Evolutionary conservation across 2,113 vertebrate species (phyloP).

Genomic region (Scophthalmus maximus): DNA sequence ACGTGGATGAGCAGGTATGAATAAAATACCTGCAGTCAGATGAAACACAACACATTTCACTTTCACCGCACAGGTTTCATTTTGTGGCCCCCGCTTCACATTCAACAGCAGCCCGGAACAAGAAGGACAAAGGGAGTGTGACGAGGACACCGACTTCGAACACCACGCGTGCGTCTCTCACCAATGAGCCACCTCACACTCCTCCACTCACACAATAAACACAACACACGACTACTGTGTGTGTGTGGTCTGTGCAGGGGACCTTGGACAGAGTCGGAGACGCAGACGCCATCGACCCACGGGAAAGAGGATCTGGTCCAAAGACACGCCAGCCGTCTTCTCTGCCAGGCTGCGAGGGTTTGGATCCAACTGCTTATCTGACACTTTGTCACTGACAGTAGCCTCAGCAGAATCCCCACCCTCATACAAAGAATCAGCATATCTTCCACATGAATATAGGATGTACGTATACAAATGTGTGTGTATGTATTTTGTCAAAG

Average conservation of each 20-base stretch:
- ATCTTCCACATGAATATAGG: neutral
- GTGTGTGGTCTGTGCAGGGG: constrained; percentile 8
- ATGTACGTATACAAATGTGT: no score
- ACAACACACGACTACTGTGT: neutral
- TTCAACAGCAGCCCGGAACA: neutral
- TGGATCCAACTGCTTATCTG: constrained; percentile 9
- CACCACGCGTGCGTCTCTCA: neutral
- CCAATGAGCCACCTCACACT: constrained; percentile 24
- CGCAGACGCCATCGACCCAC: constrained; percentile 42
- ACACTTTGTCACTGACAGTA: constrained; percentile 22
- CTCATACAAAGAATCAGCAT: neutral
- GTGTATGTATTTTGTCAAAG: neutral
- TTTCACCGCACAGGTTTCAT: neutral
- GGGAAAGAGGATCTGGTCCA: constrained; percentile 32
- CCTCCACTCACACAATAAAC: constrained; percentile 1
- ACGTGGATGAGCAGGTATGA: constrained; percentile 22
- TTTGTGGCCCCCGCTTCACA: neutral
- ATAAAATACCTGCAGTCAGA: constrained; percentile 14
- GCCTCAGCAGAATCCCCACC: constrained; percentile 4
- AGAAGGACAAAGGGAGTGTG: neutral
- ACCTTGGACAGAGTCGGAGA: constrained; percentile 39
- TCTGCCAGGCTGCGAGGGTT: constrained; percentile 11
- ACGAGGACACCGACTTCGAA: neutral
- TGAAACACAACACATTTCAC: neutral
- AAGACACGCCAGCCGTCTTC: constrained; percentile 33